Conservation (phyloP, 2,113 vertebrate genomes). For the Cheirogaleus medius region DNA sequence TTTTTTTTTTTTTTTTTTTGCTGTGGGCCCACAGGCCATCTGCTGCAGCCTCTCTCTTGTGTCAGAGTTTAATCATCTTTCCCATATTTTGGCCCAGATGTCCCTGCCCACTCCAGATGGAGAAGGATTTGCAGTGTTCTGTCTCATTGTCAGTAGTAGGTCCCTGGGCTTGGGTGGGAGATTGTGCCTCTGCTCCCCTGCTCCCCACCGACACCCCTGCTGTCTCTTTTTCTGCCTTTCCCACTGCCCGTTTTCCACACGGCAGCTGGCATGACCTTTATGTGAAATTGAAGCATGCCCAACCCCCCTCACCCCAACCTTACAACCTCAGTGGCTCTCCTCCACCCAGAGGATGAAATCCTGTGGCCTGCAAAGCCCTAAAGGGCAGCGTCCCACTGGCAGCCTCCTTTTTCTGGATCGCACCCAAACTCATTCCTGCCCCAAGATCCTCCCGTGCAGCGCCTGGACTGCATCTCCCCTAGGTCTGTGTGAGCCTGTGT, state of each 20-base stretch:
- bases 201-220: not conserved
- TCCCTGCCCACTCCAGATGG: not conserved
- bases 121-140: not conserved
- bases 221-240: not conserved
- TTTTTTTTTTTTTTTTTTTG: not conserved
- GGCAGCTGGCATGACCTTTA: not conserved
- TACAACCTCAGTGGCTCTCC: not conserved
- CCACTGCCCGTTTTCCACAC: not conserved
- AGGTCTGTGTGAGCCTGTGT: not conserved
- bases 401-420: not conserved
- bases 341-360: not conserved
- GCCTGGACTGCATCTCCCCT: not conserved
- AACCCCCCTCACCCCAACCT: rapidly evolving
- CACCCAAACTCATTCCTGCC: not conserved
- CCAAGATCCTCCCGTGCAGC: not conserved
- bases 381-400: too few species aligned
- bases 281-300: not conserved
- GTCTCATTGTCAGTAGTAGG: not conserved
- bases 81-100: not conserved
- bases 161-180: not conserved
- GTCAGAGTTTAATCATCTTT: conserved; percentile 44
- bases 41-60: not conserved
- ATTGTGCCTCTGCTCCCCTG: not conserved
- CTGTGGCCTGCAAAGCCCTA: not conserved
- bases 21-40: not conserved